Evolutionary conservation across 2,113 vertebrate genomes (phyloP), one percentile per base, ranked within the genome.

Genomic region (Ahaetulla prasina): DNA sequence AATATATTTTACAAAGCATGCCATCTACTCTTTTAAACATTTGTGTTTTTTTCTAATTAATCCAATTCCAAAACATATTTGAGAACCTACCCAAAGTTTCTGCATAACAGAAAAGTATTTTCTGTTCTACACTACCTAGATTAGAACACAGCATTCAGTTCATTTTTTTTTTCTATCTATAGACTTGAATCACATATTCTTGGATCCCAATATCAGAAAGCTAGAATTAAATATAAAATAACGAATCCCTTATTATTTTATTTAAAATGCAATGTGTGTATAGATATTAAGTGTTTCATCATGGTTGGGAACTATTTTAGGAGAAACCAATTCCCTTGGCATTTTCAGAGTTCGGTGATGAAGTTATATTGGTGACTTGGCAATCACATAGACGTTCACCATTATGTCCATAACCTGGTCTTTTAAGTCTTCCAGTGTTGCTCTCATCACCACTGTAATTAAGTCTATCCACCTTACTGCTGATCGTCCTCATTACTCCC

Each of bases 1-100:
- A 9, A 94, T 0, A n/a, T 47, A 60, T 25, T 91, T 92, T 88
- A 89, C 87, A 49, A 84, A 95, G 52, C 55, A 89, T 30, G 27
- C 11, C 25, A 50, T 43, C 49, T 68, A 10, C 39, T 86, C 3
- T 63, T 30, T 30, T 54, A 14, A 55, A 88, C 20, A 88, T 35
- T 43, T 49, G 35, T n/a, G 4, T n/a, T 55, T 85, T 86, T 60
- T 49, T 50, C 30, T 57, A 55, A 91, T n/a, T 63, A 52, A 39
- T 8, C 35, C 57, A 50, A 27, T 43, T 22, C 39, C 47, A 88
- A 91, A 47, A 39, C 52, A 53, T 39, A 23, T 23, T 63, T 47
- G 35, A 49, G 30, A 23, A 27, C 14, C 85, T 63, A 63, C 25
- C 22, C 30, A 63, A 60, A 50, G 30, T 12, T 68, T 68, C 63